Percentiles rank a stretch among this genome's conserved stretches.
phyloP scores from a whole-genome alignment of 2,797 vertebrate genomes.

The Poecilia gillii region DNA sequence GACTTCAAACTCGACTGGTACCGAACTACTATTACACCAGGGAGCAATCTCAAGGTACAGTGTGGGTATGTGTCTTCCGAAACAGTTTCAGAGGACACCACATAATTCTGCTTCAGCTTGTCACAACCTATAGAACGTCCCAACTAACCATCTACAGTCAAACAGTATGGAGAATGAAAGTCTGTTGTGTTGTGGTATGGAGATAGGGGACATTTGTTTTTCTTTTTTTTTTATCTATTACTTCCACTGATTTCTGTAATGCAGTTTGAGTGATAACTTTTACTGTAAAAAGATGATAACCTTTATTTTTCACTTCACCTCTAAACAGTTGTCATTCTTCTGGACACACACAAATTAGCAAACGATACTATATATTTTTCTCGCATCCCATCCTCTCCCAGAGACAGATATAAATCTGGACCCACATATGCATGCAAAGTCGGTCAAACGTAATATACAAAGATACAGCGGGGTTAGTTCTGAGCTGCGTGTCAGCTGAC shows the following conservation, averaged over 20 bases:
- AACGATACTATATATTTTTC: not conserved
- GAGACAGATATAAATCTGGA: not conserved
- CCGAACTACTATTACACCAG: not conserved
- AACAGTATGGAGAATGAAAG: too few relatives aligned
- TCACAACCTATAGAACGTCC: too few relatives aligned
- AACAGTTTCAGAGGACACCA: too few relatives aligned
- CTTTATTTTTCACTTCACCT: not conserved
- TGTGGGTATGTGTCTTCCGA: too few relatives aligned
- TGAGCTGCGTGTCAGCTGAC: slow-evolving; percentile 3
- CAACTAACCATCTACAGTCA: too few relatives aligned
- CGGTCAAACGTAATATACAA: not conserved
- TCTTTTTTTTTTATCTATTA: not conserved
- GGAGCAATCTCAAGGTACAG: too few relatives aligned
- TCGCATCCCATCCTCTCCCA: not conserved
- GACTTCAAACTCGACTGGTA: not conserved
- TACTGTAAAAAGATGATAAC: not conserved
- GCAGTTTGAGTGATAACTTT: not conserved
- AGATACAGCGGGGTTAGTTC: slow-evolving; percentile 3
- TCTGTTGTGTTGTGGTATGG: too few relatives aligned
- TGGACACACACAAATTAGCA: not conserved
- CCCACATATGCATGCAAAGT: not conserved
- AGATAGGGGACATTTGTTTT: too few relatives aligned
- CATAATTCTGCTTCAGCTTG: too few relatives aligned
- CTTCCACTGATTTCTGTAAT: not conserved
- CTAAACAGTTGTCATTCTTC: not conserved